Conservation (phyloP, 2,797 vertebrate species). For the Microchirus variegatus region DNA sequence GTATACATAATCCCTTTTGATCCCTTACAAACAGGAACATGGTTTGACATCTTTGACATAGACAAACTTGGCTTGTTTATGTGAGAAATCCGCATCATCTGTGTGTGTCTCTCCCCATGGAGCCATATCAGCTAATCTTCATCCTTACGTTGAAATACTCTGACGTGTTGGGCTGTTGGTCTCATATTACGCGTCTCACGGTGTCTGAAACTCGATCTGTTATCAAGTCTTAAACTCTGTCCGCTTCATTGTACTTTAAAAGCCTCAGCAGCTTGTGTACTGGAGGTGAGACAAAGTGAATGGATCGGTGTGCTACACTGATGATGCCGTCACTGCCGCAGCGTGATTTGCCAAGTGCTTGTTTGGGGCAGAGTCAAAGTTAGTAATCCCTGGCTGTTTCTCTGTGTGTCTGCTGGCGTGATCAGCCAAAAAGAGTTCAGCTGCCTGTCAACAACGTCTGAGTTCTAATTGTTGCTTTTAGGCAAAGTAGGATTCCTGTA, state of each 20-base stretch:
- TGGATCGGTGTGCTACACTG: neutral
- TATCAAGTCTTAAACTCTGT: conserved; percentile 15
- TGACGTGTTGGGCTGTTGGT: conserved; percentile 5
- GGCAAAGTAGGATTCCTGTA: too few species aligned
- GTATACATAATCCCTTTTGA: too few species aligned
- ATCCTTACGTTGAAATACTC: neutral
- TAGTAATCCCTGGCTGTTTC: neutral
- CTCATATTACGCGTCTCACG: neutral
- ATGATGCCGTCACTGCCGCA: neutral
- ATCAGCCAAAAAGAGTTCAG: conserved; percentile 2
- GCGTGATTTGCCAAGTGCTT: neutral
- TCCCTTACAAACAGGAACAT: too few species aligned
- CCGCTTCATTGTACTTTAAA: conserved; percentile 5
- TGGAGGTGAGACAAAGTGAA: neutral
- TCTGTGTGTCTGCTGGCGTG: conserved; percentile 16
- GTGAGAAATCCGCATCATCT: too few species aligned
- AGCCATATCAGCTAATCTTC: too few species aligned
- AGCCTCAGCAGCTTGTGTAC: neutral
- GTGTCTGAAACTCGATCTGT: conserved; percentile 12
- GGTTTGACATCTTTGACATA: too few species aligned
- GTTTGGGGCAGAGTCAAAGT: neutral
- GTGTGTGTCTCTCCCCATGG: too few species aligned
- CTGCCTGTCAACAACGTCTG: conserved; percentile 4
- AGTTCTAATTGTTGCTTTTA: too few species aligned
- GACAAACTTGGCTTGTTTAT: too few species aligned